These are phyloP conservation scores for Sinocyclocheilus rhinocerous DNA, from an alignment of 2,113 vertebrate genomes.

Conservation along the genomic window DNA sequence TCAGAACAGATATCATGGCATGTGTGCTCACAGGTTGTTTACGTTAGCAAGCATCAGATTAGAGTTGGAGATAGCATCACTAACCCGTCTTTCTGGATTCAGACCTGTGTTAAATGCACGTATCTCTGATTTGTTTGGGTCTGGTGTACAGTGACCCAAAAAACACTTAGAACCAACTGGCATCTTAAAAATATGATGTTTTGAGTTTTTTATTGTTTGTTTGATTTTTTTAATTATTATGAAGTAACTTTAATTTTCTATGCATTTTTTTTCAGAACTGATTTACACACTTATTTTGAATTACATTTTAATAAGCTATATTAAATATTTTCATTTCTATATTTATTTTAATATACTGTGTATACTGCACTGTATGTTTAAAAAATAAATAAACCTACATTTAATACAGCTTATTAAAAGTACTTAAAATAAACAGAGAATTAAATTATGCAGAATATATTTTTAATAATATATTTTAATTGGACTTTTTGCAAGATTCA, in stretches of 20 bases:
- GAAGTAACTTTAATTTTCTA: too few species aligned
- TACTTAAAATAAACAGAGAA: background rate
- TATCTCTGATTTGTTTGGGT: background rate
- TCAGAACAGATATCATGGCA: conserved; percentile 20
- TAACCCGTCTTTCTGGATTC: background rate
- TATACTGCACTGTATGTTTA: background rate
- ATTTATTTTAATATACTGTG: background rate
- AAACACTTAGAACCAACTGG: background rate
- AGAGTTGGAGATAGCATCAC: conserved; percentile 12
- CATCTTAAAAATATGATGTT: background rate
- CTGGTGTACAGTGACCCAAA: background rate
- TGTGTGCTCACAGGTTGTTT: conserved; percentile 22
- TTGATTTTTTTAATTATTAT: too few species aligned
- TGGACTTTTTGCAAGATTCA: background rate
- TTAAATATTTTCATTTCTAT: background rate
- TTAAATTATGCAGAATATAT: background rate
- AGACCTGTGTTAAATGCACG: background rate
- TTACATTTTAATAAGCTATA: background rate
- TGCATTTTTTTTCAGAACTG: background rate
- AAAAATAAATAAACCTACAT: background rate
- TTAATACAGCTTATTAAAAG: background rate
- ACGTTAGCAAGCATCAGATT: conserved; percentile 5
- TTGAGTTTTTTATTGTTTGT: too few species aligned
- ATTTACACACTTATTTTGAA: background rate
- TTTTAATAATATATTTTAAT: background rate